Conservation (phyloP, 2,797 vertebrate genomes). For the Sphenodon punctatus region DNA sequence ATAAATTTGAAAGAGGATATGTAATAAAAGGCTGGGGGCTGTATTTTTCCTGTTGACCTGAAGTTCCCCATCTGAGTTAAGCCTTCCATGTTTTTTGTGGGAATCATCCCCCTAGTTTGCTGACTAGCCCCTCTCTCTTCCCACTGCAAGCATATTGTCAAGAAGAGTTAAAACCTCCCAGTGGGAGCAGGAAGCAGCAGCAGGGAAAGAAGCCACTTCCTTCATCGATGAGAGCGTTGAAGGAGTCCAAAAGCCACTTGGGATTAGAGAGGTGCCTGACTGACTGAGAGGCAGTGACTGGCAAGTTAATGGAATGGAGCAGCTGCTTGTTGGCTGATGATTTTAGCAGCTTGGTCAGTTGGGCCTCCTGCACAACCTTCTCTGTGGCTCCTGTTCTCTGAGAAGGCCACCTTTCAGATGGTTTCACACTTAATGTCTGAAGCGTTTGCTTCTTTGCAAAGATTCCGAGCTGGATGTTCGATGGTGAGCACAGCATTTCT, state of each 20-base stretch:
- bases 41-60: no score
- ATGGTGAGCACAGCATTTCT: background rate
- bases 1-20: no score
- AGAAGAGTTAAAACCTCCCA: background rate
- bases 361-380: fast-evolving
- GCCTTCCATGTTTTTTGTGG: background rate
- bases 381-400: background rate
- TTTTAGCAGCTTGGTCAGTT: background rate
- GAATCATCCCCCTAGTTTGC: background rate
- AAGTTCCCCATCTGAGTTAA: no score
- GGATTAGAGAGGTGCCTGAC: background rate
- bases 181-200: background rate
- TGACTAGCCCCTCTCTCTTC: background rate
- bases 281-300: background rate
- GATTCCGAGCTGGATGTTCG: background rate
- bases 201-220: background rate
- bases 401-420: background rate
- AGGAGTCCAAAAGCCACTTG: background rate
- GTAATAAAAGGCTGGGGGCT: no score
- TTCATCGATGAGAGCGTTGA: background rate
- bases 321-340: background rate
- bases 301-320: background rate
- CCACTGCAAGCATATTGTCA: background rate
- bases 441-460: background rate
- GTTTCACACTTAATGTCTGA: background rate